These are phyloP conservation scores for Achroia grisella DNA, from an alignment of 1,140 invertebrate species.

Conservation along the genomic window DNA sequence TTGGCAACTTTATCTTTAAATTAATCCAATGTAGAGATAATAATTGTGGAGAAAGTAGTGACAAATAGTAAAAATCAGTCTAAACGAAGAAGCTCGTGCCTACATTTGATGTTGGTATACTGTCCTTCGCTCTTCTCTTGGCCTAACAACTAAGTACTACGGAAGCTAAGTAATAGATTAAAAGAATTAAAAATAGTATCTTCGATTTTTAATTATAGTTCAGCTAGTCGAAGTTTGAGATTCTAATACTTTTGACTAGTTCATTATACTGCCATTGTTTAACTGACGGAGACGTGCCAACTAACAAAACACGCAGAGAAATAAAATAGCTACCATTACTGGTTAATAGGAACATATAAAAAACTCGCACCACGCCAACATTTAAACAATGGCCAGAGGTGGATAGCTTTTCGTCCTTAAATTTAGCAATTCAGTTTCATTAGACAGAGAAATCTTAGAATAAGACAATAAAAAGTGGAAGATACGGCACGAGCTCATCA, in stretches of 20 bases:
- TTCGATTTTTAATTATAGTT: slow-evolving; percentile 2
- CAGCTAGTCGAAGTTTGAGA: slow-evolving; percentile 3
- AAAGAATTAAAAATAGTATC: slow-evolving; percentile 12
- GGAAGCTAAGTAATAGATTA: slow-evolving; percentile 41
- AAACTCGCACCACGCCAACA: too few relatives aligned
- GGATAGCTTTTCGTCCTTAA: too few relatives aligned
- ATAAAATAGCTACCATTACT: too few relatives aligned
- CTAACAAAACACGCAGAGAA: too few relatives aligned
- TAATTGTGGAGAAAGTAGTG: slow-evolving; percentile 6
- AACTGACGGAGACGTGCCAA: too few relatives aligned
- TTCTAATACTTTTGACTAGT: slow-evolving; percentile 7
- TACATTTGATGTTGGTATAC: slow-evolving; percentile 37
- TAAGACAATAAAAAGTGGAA: too few relatives aligned
- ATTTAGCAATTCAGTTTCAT: too few relatives aligned
- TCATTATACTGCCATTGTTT: too few relatives aligned
- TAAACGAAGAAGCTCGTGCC: slow-evolving; percentile 39
- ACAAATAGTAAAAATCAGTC: slow-evolving; percentile 64
- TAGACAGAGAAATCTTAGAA: too few relatives aligned
- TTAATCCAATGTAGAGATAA: background rate
- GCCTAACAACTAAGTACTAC: slow-evolving; percentile 34
- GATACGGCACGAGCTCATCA: too few relatives aligned
- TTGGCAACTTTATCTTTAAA: slow-evolving; percentile 1
- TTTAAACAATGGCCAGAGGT: too few relatives aligned
- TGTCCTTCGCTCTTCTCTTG: slow-evolving; percentile 11
- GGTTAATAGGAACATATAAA: too few relatives aligned